A percentile compares a stretch with the other conserved stretches of the same genome.
Conservation (phyloP, 2,113 vertebrate genomes). For the Carlito syrichta region DNA sequence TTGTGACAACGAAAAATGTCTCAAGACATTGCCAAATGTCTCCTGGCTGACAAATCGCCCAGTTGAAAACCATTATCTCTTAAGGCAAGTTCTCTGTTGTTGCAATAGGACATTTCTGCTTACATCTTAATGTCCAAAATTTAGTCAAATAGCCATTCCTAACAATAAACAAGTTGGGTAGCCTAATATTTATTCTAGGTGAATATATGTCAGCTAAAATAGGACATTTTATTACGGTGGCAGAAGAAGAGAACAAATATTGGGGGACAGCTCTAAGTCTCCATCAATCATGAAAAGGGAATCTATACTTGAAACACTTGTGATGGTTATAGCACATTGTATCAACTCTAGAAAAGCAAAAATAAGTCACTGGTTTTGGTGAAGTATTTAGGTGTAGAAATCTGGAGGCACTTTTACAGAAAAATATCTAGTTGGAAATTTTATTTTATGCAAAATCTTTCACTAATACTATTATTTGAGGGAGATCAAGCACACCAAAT, state of each 20-base stretch:
- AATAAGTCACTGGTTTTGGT: background rate
- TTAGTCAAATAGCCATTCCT: background rate
- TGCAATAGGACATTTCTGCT: background rate
- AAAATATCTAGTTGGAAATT: background rate
- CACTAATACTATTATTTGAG: background rate
- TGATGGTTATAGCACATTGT: background rate
- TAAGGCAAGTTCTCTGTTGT: background rate
- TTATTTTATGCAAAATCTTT: background rate
- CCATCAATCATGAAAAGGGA: background rate
- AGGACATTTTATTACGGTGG: background rate
- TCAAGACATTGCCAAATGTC: slow-evolving; percentile 12
- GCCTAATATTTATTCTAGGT: background rate
- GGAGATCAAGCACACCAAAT: background rate
- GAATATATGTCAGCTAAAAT: background rate
- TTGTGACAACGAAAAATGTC: background rate
- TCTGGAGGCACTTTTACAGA: background rate
- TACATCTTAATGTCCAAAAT: background rate
- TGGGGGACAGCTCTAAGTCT: background rate
- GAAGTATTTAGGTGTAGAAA: background rate
- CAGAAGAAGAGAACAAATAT: background rate
- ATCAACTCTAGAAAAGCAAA: background rate
- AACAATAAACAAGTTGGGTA: background rate
- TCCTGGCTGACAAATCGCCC: background rate
- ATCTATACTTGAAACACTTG: background rate
- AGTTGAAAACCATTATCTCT: background rate